Evolutionary conservation across 1,140 invertebrate genomes (phyloP), one percentile per base, ranked within the genome.

Genomic region (Ladona fulva): DNA sequence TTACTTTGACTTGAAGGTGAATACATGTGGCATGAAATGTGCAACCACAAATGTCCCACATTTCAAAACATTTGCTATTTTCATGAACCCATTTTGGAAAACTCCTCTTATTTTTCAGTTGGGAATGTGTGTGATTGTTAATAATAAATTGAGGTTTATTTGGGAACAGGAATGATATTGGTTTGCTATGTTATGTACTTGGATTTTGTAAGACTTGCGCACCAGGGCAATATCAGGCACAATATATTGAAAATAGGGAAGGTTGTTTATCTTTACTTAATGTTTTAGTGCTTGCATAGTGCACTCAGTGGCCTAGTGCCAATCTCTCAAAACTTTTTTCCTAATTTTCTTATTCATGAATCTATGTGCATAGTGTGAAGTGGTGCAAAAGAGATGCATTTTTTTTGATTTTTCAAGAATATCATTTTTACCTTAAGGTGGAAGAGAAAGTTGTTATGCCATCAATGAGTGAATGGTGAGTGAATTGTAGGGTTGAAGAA

Each of bases 161-260:
- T 66, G 14, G 3, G 52, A 66, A 66, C 52, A 5, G 52, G n/a
- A 66, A 66, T 19, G n/a, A 66, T 66, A 66, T 22, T 19, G 52
- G n/a, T 66, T 66, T 66, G 52, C n/a, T 66, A 66, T 66, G 16
- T 66, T 66, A 66, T 19, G 52, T 66, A 66, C 14, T 66, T 66
- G 52, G 52, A 66, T 66, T 66, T 66, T 66, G 52, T 66, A 66
- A 66, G 52, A 66, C n/a, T 66, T 66, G 52, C 52, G n/a, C 52
- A 66, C 52, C 52, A 66, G 52, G 52, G 52, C 52, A 66, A 66
- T 66, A 66, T 66, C 52, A 16, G 52, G 52, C 52, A 66, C 52
- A 66, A 66, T 66, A 66, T 66, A 66, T 19, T 22, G 14, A 22
- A 12, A 66, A 22, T 66, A 66, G 52, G 52, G 52, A 66, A 66